These are phyloP conservation scores for Melanaphis sacchari DNA, from an alignment of 1,140 invertebrate species.

Conservation along the genomic window DNA sequence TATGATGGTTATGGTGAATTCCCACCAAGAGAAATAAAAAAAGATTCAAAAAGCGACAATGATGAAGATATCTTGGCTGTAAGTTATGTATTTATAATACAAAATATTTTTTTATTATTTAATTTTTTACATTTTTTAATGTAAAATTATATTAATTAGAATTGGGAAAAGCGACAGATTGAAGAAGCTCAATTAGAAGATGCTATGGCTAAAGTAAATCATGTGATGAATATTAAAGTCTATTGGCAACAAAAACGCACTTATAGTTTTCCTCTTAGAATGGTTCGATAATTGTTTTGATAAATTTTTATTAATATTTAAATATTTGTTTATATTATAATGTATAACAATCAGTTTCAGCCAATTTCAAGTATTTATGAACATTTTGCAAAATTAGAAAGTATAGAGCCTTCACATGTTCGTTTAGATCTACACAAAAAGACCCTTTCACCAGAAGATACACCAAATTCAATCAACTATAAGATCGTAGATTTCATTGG, in stretches of 20 bases:
- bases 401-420: neutral
- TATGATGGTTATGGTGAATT: slow-evolving; percentile 26
- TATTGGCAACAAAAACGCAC: neutral
- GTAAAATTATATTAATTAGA: neutral
- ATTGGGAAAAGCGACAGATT: neutral
- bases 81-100: neutral
- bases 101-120: neutral
- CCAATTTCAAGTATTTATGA: slow-evolving; percentile 30
- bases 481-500: slow-evolving; percentile 44
- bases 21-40: neutral
- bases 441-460: slow-evolving; percentile 6
- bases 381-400: slow-evolving; percentile 51
- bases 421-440: neutral
- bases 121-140: neutral
- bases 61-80: neutral
- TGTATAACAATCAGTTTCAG: slow-evolving; percentile 45
- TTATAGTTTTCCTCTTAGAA: slow-evolving; percentile 30
- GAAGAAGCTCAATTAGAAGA: neutral
- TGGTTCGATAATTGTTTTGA: neutral
- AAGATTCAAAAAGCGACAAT: too few relatives aligned
- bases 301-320: neutral
- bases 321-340: neutral
- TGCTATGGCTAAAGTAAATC: neutral
- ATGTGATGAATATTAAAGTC: slow-evolving; percentile 31
- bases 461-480: slow-evolving; percentile 45